Evolutionary conservation across 2,888 invertebrate genomes (phyloP).

Genomic region (Aphelenchoides bicaudatus): DNA sequence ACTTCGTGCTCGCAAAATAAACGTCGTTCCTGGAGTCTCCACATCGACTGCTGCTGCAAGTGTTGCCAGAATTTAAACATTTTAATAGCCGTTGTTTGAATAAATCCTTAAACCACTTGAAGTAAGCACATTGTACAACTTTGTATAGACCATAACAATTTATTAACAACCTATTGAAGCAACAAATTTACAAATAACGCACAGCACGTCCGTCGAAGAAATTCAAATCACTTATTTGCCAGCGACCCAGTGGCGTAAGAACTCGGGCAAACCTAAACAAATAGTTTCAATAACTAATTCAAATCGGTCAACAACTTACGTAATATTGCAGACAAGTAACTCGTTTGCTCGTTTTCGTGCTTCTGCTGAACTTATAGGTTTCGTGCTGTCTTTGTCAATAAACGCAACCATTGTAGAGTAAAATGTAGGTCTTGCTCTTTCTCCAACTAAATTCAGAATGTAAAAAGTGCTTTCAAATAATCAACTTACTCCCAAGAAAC

Average conservation of each 20-base stretch:
- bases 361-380: too few species aligned
- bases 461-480: too few species aligned
- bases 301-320: not conserved
- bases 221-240: conserved; percentile 2
- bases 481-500: conserved; percentile 8
- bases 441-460: not conserved
- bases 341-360: too few species aligned
- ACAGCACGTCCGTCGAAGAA: conserved; percentile 10
- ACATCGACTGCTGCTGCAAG: not conserved
- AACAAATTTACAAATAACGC: not conserved
- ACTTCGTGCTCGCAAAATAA: conserved; percentile 55
- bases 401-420: conserved; percentile 3
- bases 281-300: not conserved
- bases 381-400: not conserved
- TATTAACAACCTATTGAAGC: conserved; percentile 1
- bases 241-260: not conserved
- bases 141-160: too few species aligned
- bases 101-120: too few species aligned
- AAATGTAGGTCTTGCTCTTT: not conserved
- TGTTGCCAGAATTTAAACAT: not conserved
- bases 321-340: not conserved
- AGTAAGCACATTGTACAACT: too few species aligned
- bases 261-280: conserved; percentile 6
- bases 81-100: too few species aligned
- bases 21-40: conserved; percentile 5